Base-by-base conservation (phyloP, 2,113 vertebrate genomes). In the Erinaceus europaeus region DNA sequence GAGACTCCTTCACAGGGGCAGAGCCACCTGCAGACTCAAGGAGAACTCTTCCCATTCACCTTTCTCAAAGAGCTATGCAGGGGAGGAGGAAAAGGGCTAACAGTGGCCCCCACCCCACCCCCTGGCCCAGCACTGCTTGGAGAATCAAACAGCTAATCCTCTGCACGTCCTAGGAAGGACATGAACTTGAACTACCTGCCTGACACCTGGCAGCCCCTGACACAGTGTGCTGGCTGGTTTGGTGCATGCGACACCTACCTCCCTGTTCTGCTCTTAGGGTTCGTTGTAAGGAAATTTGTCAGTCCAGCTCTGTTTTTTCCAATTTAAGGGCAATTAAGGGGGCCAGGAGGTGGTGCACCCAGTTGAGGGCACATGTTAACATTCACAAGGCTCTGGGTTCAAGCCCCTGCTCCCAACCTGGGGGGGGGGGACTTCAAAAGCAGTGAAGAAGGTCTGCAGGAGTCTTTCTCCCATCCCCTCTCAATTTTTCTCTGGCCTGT, bases 151-250 rank as follows among this genome's bases (percentile, higher is more conserved):
- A 11, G 38, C 27, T 53, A n/a, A n/a, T n/a, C 29, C 65, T 46
- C 25, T 4, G 42, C 34, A n/a, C 55, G 12, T 42, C 71, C 44
- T 27, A 1, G 6, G 23, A 27, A 40, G 59, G 38, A 23, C 89
- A 7, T 6, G 29, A 29, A 48, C 72, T 27, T 8, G 53, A 73
- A 27, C 65, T 3, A 6, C 18, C 18, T 2, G 12, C 7, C 57
- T 38, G 2, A 1, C 6, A 6, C 13, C 18, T 13, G 32, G 50
- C 9, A 23, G 4, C 6, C 9, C 59, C 65, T 9, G 3, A 2
- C 1, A 11, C 46, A 18, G 0, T 7, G 20, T n/a, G n/a, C 62
- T 14, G 2, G 12, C 55, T 29, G 3, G 14, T 8, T 23, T 3
- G 12, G 20, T 57, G 6, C 55, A 46, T 2, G 6, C 12, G n/a